These are phyloP conservation scores for Calosoma granatense DNA, from an alignment of 1,140 invertebrate species.

Conservation along the genomic window DNA sequence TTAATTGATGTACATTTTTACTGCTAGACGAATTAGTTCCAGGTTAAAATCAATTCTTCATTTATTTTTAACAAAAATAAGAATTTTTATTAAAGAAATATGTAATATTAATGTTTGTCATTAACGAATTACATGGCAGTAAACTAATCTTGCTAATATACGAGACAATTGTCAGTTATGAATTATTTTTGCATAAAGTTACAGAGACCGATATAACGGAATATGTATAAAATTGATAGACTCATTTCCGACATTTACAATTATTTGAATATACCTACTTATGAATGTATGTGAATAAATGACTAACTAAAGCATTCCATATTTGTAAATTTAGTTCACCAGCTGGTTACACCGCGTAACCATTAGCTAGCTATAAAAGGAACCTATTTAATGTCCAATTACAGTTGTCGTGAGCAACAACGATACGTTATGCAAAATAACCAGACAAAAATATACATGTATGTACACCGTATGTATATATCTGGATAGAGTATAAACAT, in stretches of 20 bases:
- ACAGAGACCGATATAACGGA: too few relatives aligned
- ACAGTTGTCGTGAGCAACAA: neutral
- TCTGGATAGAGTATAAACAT: too few relatives aligned
- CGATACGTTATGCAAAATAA: too few relatives aligned
- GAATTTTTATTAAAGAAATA: too few relatives aligned
- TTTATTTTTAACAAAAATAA: too few relatives aligned
- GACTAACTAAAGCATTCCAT: neutral
- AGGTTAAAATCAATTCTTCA: too few relatives aligned
- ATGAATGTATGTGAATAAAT: too few relatives aligned
- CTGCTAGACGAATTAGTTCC: too few relatives aligned
- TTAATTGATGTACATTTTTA: too few relatives aligned
- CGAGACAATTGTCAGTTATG: neutral
- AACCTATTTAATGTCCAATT: neutral
- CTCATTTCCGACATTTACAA: neutral
- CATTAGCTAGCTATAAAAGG: neutral
- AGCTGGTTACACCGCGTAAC: neutral
- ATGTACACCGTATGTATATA: too few relatives aligned
- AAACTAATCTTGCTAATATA: neutral
- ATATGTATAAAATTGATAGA: neutral
- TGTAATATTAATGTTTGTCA: neutral
- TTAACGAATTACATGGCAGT: neutral
- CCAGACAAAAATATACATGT: too few relatives aligned
- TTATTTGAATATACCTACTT: neutral
- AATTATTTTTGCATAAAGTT: too few relatives aligned
- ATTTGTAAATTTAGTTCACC: neutral